Base-by-base conservation (phyloP, 2,113 vertebrate species). In the Micronycteris hirsuta region DNA sequence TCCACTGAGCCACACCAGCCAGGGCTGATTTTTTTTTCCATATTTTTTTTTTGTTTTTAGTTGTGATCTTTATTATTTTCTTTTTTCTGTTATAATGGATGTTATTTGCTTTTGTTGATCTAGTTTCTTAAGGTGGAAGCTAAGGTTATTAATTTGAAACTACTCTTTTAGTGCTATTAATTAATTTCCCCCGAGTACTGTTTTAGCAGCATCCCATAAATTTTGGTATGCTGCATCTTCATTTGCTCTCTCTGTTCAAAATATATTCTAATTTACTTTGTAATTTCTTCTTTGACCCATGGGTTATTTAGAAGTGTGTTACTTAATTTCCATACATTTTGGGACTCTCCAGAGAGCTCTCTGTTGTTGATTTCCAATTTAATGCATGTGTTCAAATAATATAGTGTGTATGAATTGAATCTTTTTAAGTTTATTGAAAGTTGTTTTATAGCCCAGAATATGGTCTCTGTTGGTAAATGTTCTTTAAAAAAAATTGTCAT, bases 331-430 rank as follows among this genome's bases (percentile, higher is more conserved):
- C 73, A 16, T 71, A n/a, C 38, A 11, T 43, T 91, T 92, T 94
- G 47, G 36, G 47, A 65, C 92, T 93, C 47, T 89, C 22, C 10
- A 45, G 38, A 85, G 54, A 92, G 26, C n/a, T 77, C 33, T 80
- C 43, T 94, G 33, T 84, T 88, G 56, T 67, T 89, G 73, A 85
- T 80, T 89, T 94, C n/a, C 74, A 68, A 86, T 81, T 76, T 82
- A 96, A 65, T 76, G 28, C 38, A 83, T 80, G 49, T 81, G 9
- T 89, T 68, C 36, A 76, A 49, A 81, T 80, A 74, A 61, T 11
- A 89, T 71, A 54, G 31, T 73, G 82, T 82, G 12, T 90, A 61
- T 52, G 81, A 28, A 49, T 52, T 81, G n/a, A 89, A 38, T 90
- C 33, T 41, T 85, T 73, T 89, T 74, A 78, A 89, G 56, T 87